phyloP scores from a whole-genome alignment of 2,113 vertebrate species.

The Perognathus longimembris region DNA sequence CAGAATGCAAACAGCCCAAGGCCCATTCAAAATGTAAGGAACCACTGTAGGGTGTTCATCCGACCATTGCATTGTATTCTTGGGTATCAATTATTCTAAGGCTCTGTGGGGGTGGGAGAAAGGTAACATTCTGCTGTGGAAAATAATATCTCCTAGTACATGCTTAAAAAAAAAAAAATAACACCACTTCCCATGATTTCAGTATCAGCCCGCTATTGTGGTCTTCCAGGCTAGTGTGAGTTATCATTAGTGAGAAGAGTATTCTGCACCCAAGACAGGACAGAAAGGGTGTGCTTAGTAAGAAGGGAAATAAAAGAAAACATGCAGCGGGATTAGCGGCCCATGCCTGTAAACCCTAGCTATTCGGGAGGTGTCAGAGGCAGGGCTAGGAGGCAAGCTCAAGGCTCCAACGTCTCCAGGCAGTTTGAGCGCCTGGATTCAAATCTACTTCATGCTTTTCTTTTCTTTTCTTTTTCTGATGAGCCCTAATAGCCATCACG shows the following conservation, averaged over 20 bases:
- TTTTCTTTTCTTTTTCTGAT: too few relatives aligned
- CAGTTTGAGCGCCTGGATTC: too few relatives aligned
- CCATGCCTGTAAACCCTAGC: not conserved
- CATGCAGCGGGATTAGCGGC: not conserved
- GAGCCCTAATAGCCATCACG: not conserved
- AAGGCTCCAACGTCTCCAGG: too few relatives aligned
- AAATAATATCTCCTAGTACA: not conserved
- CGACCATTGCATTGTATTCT: not conserved
- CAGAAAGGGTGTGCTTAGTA: too few relatives aligned
- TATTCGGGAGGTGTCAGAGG: not conserved
- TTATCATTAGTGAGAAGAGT: not conserved
- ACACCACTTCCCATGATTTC: not conserved
- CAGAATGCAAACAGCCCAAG: not conserved
- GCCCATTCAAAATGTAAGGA: not conserved
- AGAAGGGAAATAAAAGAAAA: too few relatives aligned
- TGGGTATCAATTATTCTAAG: not conserved
- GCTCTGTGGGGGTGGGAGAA: accelerated
- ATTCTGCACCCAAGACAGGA: not conserved
- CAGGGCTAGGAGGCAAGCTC: too few relatives aligned
- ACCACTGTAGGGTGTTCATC: not conserved
- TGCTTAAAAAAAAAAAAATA: not conserved
- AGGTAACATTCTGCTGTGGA: not conserved
- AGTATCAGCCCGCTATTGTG: not conserved
- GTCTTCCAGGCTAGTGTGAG: not conserved
- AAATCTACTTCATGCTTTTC: too few relatives aligned